Conservation (phyloP, 2,797 vertebrate species). For the Masticophis lateralis region DNA sequence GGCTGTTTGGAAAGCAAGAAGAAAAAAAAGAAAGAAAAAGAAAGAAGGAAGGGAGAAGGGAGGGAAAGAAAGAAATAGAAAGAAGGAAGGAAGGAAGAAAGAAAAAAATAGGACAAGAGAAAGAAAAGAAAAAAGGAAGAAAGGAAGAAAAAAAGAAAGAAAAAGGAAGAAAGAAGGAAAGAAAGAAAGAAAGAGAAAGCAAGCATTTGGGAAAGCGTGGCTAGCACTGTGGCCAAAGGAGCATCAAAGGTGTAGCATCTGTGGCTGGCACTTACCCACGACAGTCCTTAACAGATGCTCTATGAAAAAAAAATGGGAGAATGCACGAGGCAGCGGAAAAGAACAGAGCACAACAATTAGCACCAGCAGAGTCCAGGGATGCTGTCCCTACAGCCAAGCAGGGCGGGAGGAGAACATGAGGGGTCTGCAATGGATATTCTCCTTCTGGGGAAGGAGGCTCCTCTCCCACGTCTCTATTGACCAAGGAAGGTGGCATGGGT, state of each 20-base stretch:
- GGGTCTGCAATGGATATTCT: not conserved
- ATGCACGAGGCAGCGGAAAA: constrained; percentile 27
- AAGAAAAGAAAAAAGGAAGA: accelerated
- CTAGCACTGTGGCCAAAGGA: not conserved
- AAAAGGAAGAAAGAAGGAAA: no score
- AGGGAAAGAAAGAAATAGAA: no score
- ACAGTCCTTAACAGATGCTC: constrained; percentile 44
- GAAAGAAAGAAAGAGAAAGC: no score
- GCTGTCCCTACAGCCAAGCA: not conserved
- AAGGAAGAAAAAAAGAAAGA: no score
- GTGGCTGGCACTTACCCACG: constrained; percentile 58
- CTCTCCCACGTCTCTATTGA: no score
- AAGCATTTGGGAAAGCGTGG: not conserved
- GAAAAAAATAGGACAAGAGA: no score
- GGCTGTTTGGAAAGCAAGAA: not conserved
- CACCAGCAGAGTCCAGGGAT: not conserved
- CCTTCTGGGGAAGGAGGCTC: not conserved
- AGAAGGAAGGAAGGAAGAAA: accelerated
- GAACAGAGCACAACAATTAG: constrained; percentile 52
- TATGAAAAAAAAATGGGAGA: constrained; percentile 24
- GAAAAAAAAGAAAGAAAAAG: no score
- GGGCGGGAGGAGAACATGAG: not conserved
- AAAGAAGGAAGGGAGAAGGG: no score
- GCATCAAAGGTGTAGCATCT: constrained; percentile 7
- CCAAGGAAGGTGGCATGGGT: not conserved